phyloP scores from a whole-genome alignment of 2,888 invertebrate genomes.

The Eupeodes luniger region DNA sequence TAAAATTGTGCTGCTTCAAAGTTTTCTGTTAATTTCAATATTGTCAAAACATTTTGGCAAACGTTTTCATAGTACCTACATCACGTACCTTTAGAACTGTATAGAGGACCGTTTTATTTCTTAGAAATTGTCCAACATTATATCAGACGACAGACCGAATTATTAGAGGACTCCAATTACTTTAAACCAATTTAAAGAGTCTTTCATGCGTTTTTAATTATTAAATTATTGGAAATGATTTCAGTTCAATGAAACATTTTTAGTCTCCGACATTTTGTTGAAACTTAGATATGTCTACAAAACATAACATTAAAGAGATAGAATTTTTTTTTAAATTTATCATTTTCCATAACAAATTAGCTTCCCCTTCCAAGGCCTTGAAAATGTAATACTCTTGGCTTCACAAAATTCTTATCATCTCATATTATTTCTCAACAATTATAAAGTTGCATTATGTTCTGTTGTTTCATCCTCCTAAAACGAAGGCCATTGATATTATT shows the following conservation, averaged over 20 bases:
- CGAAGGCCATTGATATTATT: slow-evolving; percentile 55
- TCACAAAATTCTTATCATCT: too few species aligned
- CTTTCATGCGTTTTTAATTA: slow-evolving; percentile 59
- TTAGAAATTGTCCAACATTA: slow-evolving; percentile 8
- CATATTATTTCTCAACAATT: background rate
- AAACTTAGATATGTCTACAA: too few species aligned
- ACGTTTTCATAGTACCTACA: background rate
- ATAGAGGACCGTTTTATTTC: slow-evolving; percentile 3
- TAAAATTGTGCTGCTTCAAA: slow-evolving; percentile 36
- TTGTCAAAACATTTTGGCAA: slow-evolving; percentile 26
- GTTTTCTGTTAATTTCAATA: slow-evolving; percentile 13
- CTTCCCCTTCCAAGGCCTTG: too few species aligned
- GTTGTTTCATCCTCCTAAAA: slow-evolving; percentile 43
- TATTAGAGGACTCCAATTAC: slow-evolving; percentile 18
- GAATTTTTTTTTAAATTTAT: too few species aligned
- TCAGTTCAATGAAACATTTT: background rate
- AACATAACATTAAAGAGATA: too few species aligned
- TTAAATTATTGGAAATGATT: slow-evolving; percentile 26
- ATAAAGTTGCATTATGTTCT: slow-evolving; percentile 39
- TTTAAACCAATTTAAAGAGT: background rate
- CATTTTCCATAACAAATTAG: too few species aligned
- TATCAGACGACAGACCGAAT: slow-evolving; percentile 21
- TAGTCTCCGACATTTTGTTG: background rate
- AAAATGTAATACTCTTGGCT: too few species aligned
- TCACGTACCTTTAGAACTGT: slow-evolving; percentile 16